Evolutionary conservation across 2,113 vertebrate genomes (phyloP), one percentile per base, ranked within the genome.

Genomic region (Nansenia antarctica): DNA sequence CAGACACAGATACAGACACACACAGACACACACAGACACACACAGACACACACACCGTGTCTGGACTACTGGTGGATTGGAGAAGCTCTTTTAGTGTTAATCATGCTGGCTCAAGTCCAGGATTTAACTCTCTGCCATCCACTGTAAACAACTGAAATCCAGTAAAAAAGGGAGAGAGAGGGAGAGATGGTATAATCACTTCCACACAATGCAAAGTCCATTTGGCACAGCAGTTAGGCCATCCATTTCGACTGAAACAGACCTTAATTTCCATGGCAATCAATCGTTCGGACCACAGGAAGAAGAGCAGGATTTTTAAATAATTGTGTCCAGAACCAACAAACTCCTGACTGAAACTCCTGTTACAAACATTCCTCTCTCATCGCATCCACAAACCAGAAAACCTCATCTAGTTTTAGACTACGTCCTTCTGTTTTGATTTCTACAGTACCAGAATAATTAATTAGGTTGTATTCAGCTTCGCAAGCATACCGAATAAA

Each of bases 211-310:
- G 65, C 24, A 2, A 39, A 49, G 14, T 52, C 37, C 57, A 35
- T 62, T 47, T 34, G 30, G 58, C 29, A 49, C 27, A 62, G 22
- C 20, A 30, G 39, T 31, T 4, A 14, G 39, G 42, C 37, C 30
- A 35, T 20, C 26, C 18, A 53, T 63, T 63, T 32, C 27, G 9
- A 9, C 45, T 37, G 18, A 34, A 62, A 53, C 18, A 54, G 22
- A 9, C 31, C 69, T 49, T 29, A 1, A 42, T 63, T 49, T 70
- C 24, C 49, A 18, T 20, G 31, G 2, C 24, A 63, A 55, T 70
- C 45, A 20, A 30, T 30, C 2, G 22, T 49, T 45, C 55, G 8
- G 22, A 20, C 15, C 39, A 9, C 7, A 45, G 18, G 26, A 14
- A 47, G 45, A 24, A 42, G 26, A 29, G 34, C 24, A 18, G 4